These are phyloP conservation scores for Urocolius indicus DNA, from an alignment of 2,113 vertebrate genomes.

Conservation along the genomic window DNA sequence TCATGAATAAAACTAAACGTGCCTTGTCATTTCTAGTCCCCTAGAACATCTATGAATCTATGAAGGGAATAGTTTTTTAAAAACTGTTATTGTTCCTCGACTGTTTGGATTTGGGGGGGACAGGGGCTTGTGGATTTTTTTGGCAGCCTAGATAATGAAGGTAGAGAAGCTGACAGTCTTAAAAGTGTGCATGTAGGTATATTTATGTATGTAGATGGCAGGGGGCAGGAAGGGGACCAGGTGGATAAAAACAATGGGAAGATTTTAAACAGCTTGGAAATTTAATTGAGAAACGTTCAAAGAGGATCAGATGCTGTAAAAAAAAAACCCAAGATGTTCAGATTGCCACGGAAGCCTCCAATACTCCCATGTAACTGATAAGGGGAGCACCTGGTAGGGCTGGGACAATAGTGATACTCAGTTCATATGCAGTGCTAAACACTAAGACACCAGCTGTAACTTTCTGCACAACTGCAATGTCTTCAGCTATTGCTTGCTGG, in stretches of 20 bases:
- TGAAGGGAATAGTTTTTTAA: not conserved
- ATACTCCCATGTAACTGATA: not conserved
- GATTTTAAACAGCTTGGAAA: not conserved
- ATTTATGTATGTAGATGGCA: not conserved
- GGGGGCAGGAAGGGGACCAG: too few relatives aligned
- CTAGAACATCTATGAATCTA: not conserved
- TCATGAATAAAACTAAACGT: constrained; percentile 49
- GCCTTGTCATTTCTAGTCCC: not conserved
- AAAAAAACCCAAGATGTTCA: not conserved
- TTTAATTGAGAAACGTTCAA: not conserved
- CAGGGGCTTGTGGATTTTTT: not conserved
- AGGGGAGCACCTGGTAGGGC: not conserved
- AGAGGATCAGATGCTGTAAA: not conserved
- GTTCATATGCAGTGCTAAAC: not conserved
- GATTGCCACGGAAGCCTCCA: not conserved
- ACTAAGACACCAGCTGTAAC: not conserved
- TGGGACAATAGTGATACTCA: not conserved
- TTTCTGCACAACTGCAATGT: not conserved
- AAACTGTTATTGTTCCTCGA: not conserved
- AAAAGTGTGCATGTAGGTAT: not conserved
- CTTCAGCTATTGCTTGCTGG: not conserved
- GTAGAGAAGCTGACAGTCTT: not conserved
- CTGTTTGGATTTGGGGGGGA: not conserved
- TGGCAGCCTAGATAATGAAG: not conserved
- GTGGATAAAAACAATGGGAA: not conserved